phyloP scores from a whole-genome alignment of 92 coral and sea anemone species.

The Heliopora coerulea region DNA sequence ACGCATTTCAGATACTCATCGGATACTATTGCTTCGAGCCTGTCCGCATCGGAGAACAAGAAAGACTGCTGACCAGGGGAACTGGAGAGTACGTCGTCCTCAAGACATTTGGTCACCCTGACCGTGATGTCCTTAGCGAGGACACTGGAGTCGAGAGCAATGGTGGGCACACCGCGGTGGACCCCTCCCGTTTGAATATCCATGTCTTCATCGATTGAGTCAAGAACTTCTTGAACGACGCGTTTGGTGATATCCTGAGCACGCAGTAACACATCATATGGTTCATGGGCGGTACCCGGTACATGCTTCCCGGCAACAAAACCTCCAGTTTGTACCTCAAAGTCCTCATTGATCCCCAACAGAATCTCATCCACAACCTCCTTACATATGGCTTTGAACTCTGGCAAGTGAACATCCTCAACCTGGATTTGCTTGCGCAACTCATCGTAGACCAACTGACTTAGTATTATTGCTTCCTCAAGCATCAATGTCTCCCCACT shows the following conservation, averaged over 20 bases:
- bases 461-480: conserved; percentile 27
- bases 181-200: conserved; percentile 39
- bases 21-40: conserved; percentile 11
- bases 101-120: conserved; percentile 5
- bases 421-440: conserved; percentile 13
- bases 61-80: conserved; percentile 13
- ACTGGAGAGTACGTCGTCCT: conserved; percentile 6
- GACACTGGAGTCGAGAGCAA: conserved; percentile 20
- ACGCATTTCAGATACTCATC: conserved; percentile 40
- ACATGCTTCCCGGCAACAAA: conserved; percentile 13
- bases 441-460: conserved; percentile 25
- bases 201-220: conserved; percentile 33
- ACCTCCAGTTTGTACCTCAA: conserved; percentile 43
- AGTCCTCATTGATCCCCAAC: conserved; percentile 38
- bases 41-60: conserved; percentile 17
- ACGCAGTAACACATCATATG: conserved; percentile 2
- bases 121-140: conserved; percentile 25
- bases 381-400: conserved; percentile 18
- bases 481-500: conserved; percentile 23
- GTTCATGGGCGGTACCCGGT: conserved; percentile 2
- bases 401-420: conserved; percentile 31
- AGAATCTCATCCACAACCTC: conserved; percentile 27
- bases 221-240: conserved; percentile 34
- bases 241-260: conserved; percentile 27
- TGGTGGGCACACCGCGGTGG: neutral